These are phyloP conservation scores for Netelia fuscicornis DNA, from an alignment of 2,888 invertebrate species.

Conservation along the genomic window DNA sequence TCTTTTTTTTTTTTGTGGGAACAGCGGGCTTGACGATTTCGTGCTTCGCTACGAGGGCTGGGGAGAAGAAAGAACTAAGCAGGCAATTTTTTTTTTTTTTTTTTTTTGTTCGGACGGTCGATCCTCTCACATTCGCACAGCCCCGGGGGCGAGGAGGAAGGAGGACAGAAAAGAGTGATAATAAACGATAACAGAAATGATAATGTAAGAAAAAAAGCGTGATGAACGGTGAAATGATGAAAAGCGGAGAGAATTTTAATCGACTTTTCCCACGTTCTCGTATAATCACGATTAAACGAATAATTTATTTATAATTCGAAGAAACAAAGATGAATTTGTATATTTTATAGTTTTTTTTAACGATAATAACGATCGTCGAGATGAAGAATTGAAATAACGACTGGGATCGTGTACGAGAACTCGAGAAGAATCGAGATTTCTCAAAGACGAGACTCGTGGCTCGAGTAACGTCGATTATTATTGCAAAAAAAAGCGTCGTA, in stretches of 20 bases:
- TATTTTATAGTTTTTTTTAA: too few species aligned
- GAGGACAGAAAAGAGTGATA: slow-evolving; percentile 14
- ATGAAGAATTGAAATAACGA: too few species aligned
- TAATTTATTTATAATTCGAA: not conserved
- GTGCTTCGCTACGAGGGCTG: slow-evolving; percentile 55
- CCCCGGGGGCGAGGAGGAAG: slow-evolving; percentile 10
- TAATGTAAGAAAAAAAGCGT: slow-evolving; percentile 47
- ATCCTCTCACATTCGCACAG: slow-evolving; percentile 56
- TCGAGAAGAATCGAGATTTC: slow-evolving; percentile 37
- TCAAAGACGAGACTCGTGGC: slow-evolving; percentile 56
- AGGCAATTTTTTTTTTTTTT: slow-evolving; percentile 37
- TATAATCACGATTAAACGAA: slow-evolving; percentile 29
- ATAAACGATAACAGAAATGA: slow-evolving; percentile 30
- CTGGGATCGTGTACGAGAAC: slow-evolving; percentile 45
- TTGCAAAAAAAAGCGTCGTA: slow-evolving; percentile 28
- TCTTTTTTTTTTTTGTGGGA: not conserved
- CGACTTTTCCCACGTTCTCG: slow-evolving; percentile 47
- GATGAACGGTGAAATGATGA: slow-evolving; percentile 62
- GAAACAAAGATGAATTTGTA: too few species aligned
- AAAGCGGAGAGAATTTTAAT: slow-evolving; percentile 49
- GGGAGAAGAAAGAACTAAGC: slow-evolving; percentile 41
- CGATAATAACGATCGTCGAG: not conserved
- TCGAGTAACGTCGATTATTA: slow-evolving; percentile 40
- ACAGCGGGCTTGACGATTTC: slow-evolving; percentile 28
- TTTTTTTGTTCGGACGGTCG: slow-evolving; percentile 42